Evolutionary conservation across 2,113 vertebrate genomes (phyloP), one percentile per base, ranked within the genome.

Genomic region (Rhinopomastus cyanomelas): DNA sequence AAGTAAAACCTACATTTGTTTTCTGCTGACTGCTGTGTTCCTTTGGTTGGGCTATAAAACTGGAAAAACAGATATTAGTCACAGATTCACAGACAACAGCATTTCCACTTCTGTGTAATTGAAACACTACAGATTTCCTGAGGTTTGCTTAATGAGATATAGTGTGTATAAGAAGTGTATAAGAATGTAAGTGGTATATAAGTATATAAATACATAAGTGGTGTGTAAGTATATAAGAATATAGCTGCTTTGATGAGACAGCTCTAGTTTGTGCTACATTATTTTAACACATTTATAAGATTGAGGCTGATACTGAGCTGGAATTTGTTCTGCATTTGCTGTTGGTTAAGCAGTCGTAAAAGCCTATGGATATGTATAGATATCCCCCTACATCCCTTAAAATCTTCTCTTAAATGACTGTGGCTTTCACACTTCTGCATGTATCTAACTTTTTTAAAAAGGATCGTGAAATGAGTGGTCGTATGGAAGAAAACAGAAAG

Each of bases 391-490:
- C 6, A 46, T 1, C 13, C 19, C 72, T 42, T 76, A 66, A 59
- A 82, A 55, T 3, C 15, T 56, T 65, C 22, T 36, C 46, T 68
- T 74, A 39, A 8, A 67, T 23, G 3, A 55, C 27, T 53, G 15
- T 75, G 27, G 55, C 29, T 61, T 11, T 83, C 37, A 30, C 15
- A 16, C 12, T 9, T 18, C 10, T 42, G 3, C 73, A 1, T 20
- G 18, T 18, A 4, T 72, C 51, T 90, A 86, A 81, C 30, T 0
- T 78, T 25, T 78, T 61, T 88, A 55, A 66, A 9, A 71, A 74
- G 26, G 49, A 53, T 68, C 16, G 5, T 49, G 20, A 93, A 94
- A 97, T 97, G 97, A 96, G 25, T 36, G 89, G 90, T 27, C 61
- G 51, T 2, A 1, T 4, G 12, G 81, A 92, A 72, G 68, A 75